phyloP scores from a whole-genome alignment of 2,797 vertebrate species.

The Pygocentrus nattereri region DNA sequence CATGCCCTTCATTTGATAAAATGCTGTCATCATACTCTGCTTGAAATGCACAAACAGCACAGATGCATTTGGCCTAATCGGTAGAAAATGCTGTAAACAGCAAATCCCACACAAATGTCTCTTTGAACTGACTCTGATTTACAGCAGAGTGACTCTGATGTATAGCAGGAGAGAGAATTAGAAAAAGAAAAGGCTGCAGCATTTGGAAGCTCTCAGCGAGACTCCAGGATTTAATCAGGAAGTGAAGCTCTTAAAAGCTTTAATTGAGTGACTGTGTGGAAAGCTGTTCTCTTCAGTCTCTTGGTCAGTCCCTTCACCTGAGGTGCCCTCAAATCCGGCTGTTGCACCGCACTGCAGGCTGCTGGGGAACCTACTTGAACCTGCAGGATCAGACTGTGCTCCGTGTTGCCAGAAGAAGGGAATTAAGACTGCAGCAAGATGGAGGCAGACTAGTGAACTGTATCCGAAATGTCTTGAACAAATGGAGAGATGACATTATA shows the following conservation, averaged over 20 bases:
- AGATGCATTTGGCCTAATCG: too few species aligned
- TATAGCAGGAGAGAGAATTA: not conserved
- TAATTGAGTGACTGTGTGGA: conserved; percentile 32
- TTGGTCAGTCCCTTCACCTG: conserved; percentile 26
- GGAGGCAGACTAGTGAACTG: not conserved
- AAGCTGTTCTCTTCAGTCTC: conserved; percentile 15
- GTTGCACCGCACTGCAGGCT: not conserved
- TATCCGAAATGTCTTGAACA: not conserved
- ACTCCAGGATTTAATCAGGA: conserved; percentile 31
- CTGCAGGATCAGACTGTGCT: not conserved
- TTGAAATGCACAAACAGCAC: too few species aligned
- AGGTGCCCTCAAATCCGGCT: conserved; percentile 22
- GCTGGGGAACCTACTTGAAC: conserved; percentile 22
- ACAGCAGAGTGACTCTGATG: not conserved
- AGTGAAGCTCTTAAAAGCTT: conserved; percentile 27
- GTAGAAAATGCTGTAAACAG: not conserved
- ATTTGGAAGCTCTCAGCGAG: conserved; percentile 3
- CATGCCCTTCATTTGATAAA: too few species aligned
- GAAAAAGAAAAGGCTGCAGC: not conserved
- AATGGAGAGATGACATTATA: not conserved
- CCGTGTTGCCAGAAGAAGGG: not conserved
- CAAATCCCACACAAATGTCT: not conserved
- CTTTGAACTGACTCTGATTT: too few species aligned
- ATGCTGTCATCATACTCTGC: too few species aligned
- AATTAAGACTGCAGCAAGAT: not conserved